Evolutionary conservation across 37 sponge, comb jelly and placozoan genomes (phyloP), one percentile per base, ranked within the genome.

Genomic region (Tethya wilhelma): DNA sequence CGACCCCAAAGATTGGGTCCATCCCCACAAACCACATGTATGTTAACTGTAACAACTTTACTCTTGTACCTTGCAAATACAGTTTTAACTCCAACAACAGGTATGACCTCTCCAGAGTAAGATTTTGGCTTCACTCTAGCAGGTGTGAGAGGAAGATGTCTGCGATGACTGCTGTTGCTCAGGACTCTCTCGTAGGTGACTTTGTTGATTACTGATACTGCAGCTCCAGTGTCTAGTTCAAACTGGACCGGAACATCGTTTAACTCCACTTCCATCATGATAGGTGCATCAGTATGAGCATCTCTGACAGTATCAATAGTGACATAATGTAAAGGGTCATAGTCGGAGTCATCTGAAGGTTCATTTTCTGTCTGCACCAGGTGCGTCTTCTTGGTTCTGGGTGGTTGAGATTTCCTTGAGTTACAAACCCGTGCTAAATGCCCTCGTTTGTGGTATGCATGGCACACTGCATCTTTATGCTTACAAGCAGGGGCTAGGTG

Each of bases 1-100:
- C 81, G 55, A 0, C 88, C 88, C 30, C 80, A n/a, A 23, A 87
- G 44, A 53, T 32, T 62, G 5, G 81, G 88, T 22, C 88, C 88
- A 81, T 33, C 40, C 28, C 80, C 80, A 29, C 45, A 2, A 3
- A 86, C 86, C 33, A 78, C 66, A 59, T 7, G 33, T 19, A 86
- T 39, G 28, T 11, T 63, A 38, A 66, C 31, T 6, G 55, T 17
- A 0, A 38, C 34, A 14, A 56, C 45, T 32, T 79, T 38, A 11
- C 33, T 43, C 3, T 56, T 41, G 49, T 72, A 86, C 43, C n/a
- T 53, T 0, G 74, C 80, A 33, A 56, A 49, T 8, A 86, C 38
- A 17, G 33, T 17, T 19, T 44, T 38, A 11, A 43, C 29, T 22
- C 87, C 87, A 32, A 67, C 14, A 12, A 86, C 73, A 33, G 33